Base-by-base conservation (phyloP, 2,888 invertebrate genomes). In the Pegoplata infirma region DNA sequence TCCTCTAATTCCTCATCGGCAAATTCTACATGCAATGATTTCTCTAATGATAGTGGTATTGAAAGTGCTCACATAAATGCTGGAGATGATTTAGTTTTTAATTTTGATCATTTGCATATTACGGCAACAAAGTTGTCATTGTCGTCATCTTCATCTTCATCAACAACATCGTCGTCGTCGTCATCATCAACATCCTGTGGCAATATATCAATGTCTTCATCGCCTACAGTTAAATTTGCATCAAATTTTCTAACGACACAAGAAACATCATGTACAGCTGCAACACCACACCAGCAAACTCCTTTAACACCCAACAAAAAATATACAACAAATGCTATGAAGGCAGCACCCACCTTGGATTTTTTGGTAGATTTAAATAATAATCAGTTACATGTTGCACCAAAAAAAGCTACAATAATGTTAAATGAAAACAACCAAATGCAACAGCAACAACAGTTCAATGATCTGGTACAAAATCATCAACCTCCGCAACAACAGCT, bases 41-140 rank as follows among this genome's bases (percentile, higher is more conserved):
- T 88, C 67, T 85, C 85, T 64, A 87, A 86, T 72, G 79, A 78
- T 51, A 87, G 85, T 53, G 86, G 85, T 67, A 84, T 85, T 74
- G 86, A 86, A 79, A 86, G 88, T 76, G 88, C 84, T 49, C 85
- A 87, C 80, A 86, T 87, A 78, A 82, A 76, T 69, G 78, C 64
- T 28, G 76, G 68, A 46, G 86, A 87, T 82, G 87, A 88, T 82
- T 84, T 89, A 80, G 85, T 89, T 79, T 89, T 88, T 80, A 89
- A 85, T 83, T 89, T 89, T 83, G 88, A 88, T 82, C 85, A 87
- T 84, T 86, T 89, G 78, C 85, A 85, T 86, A 83, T 87, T 82
- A 83, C 82, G 40, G 58, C 74, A n/a, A 51, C 80, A 40, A 67
- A 71, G 17, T 53, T 36, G 23, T 23, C 56, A 36, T 64, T 49